phyloP scores from a whole-genome alignment of 2,888 invertebrate genomes.

The Oligia strigilis region DNA sequence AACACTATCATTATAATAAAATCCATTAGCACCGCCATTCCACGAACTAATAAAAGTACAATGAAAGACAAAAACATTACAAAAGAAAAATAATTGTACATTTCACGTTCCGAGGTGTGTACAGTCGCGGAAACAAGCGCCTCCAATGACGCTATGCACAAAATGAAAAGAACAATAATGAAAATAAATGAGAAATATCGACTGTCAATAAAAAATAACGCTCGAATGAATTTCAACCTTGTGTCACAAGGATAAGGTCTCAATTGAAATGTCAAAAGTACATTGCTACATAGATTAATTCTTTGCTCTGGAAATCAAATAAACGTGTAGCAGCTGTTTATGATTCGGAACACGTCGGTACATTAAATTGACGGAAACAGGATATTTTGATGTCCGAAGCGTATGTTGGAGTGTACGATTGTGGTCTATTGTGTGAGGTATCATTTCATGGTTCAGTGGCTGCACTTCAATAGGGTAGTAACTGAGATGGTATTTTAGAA shows the following conservation, averaged over 20 bases:
- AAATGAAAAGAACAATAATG: conserved; percentile 52
- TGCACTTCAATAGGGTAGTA: conserved; percentile 13
- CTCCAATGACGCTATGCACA: conserved; percentile 52
- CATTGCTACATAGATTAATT: conserved; percentile 29
- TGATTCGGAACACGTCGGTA: conserved; percentile 51
- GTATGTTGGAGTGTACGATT: conserved; percentile 35
- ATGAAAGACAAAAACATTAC: neutral
- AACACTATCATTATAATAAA: neutral
- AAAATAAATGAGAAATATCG: conserved; percentile 58
- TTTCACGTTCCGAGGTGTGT: conserved; percentile 4
- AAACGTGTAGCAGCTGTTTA: conserved; percentile 41
- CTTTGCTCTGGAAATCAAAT: conserved; percentile 47
- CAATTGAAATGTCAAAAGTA: conserved; percentile 14
- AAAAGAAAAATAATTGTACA: conserved; percentile 25
- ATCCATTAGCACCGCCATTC: neutral
- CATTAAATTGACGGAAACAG: conserved; percentile 50
- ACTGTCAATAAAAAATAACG: conserved; percentile 38
- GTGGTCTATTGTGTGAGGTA: conserved; percentile 24
- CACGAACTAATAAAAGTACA: neutral
- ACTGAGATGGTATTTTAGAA: conserved; percentile 16
- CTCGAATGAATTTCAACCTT: conserved; percentile 23
- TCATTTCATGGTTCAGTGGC: conserved; percentile 14
- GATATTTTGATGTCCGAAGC: conserved; percentile 48
- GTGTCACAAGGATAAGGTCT: neutral
- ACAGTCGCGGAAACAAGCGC: conserved; percentile 49